Evolutionary conservation across 92 coral and sea anemone genomes (phyloP).

Genomic region (Bergia sp.): DNA sequence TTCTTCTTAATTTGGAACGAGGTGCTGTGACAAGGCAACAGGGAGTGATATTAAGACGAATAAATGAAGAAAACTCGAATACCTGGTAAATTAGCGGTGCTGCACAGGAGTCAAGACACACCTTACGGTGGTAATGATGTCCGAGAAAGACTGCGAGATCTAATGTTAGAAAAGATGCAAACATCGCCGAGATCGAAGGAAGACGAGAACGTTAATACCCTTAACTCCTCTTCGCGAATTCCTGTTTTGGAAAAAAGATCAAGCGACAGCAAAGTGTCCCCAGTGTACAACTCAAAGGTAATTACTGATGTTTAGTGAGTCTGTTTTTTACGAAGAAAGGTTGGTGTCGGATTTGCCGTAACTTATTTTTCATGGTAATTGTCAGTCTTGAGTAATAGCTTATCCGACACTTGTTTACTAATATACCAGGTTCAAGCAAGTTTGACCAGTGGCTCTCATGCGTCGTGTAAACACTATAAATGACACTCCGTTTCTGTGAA

Average conservation of each 20-base stretch:
- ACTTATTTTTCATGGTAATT: not conserved
- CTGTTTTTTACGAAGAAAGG: not conserved
- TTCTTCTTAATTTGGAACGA: constrained; percentile 1
- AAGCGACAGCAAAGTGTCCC: constrained; percentile 24
- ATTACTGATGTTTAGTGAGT: not conserved
- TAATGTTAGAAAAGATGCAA: constrained; percentile 54
- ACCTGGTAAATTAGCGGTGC: not conserved
- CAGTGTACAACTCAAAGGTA: constrained; percentile 29
- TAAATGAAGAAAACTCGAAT: constrained; percentile 14
- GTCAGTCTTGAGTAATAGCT: not conserved
- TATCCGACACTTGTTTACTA: not conserved
- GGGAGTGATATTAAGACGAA: not conserved
- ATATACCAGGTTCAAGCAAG: not conserved
- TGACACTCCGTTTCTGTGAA: not conserved
- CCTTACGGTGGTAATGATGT: constrained; percentile 4
- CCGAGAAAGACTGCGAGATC: constrained; percentile 57
- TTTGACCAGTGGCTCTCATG: not conserved
- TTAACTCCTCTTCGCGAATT: constrained; percentile 47
- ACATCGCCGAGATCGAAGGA: constrained; percentile 38
- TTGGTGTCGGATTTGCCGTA: not conserved
- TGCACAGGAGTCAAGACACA: not conserved
- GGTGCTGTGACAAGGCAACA: constrained; percentile 3
- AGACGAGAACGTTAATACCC: constrained; percentile 59
- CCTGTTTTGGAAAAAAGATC: constrained; percentile 36
- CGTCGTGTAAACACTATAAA: not conserved